Evolutionary conservation across 2,797 vertebrate genomes (phyloP).

Genomic region (Phoxinus dragarum): DNA sequence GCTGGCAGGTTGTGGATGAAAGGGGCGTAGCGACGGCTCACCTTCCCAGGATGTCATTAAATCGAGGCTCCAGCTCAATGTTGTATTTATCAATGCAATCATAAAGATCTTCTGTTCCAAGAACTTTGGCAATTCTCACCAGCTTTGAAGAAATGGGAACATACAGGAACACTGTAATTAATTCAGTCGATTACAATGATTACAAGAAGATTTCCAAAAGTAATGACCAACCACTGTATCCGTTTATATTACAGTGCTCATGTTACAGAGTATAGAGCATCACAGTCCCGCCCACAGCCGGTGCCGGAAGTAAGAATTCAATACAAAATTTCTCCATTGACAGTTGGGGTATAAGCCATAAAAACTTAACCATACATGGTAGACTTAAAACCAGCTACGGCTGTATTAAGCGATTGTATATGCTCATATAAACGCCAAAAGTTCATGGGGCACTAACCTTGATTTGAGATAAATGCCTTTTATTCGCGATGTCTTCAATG

Average conservation of each 20-base stretch:
- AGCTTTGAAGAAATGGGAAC: slow-evolving; percentile 63
- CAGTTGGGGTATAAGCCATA: no score
- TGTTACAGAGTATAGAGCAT: neutral
- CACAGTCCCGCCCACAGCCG: no score
- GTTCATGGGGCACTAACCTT: no score
- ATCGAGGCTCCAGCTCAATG: slow-evolving; percentile 77
- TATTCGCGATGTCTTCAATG: no score
- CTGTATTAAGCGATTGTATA: no score
- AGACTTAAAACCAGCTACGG: no score
- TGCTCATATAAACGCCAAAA: no score
- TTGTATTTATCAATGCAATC: slow-evolving; percentile 81
- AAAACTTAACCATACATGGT: no score
- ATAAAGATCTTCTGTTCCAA: slow-evolving; percentile 78
- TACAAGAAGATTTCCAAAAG: neutral
- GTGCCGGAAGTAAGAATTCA: no score
- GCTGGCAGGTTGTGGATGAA: neutral
- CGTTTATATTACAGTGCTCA: neutral
- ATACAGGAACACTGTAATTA: neutral
- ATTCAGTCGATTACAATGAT: neutral
- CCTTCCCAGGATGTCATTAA: slow-evolving; percentile 80
- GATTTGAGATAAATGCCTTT: no score
- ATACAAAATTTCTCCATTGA: no score
- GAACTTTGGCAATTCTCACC: slow-evolving; percentile 78
- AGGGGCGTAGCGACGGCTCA: slow-evolving; percentile 45
- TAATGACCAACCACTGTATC: neutral